Percentiles rank a stretch among this genome's conserved stretches.
These are phyloP conservation scores for Hedya salicella DNA, from an alignment of 2,888 invertebrate species.

Conservation along the genomic window DNA sequence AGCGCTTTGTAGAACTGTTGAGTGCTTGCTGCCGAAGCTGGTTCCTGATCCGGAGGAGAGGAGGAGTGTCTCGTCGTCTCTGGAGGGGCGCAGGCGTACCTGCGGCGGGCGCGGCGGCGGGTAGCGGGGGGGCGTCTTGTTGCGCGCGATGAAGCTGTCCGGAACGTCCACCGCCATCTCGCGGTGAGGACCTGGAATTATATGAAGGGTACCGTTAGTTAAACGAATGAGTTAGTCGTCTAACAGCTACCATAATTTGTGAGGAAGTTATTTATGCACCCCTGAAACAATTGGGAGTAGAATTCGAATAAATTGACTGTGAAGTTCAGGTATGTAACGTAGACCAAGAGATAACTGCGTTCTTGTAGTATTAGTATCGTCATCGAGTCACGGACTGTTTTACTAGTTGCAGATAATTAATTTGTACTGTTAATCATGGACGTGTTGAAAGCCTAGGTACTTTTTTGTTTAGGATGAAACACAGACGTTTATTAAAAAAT, in stretches of 20 bases:
- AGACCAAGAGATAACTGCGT: too few species aligned
- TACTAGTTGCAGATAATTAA: too few species aligned
- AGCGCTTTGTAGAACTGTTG: conserved; percentile 70
- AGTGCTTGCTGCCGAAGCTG: conserved; percentile 78
- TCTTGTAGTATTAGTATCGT: too few species aligned
- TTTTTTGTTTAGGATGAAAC: too few species aligned
- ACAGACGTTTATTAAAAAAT: too few species aligned
- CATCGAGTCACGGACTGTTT: too few species aligned
- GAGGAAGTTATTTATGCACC: too few species aligned
- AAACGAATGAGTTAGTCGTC: not conserved
- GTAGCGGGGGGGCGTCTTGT: conserved; percentile 96
- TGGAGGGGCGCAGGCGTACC: conserved; percentile 81
- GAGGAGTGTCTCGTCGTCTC: conserved; percentile 81
- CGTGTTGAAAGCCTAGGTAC: too few species aligned
- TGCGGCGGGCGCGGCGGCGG: conserved; percentile 91
- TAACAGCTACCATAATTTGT: not conserved
- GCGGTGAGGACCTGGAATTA: conserved; percentile 92
- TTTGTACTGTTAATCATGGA: too few species aligned
- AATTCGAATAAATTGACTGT: too few species aligned
- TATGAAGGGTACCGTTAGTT: conserved; percentile 35
- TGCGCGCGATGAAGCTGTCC: conserved; percentile 95
- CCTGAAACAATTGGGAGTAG: too few species aligned
- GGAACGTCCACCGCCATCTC: conserved; percentile 99
- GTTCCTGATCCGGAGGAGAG: conserved; percentile 77
- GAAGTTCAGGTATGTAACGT: too few species aligned